A percentile compares a stretch with the other conserved stretches of the same genome.
phyloP scores from a whole-genome alignment of 2,113 vertebrate species.

The Sylvia atricapilla region DNA sequence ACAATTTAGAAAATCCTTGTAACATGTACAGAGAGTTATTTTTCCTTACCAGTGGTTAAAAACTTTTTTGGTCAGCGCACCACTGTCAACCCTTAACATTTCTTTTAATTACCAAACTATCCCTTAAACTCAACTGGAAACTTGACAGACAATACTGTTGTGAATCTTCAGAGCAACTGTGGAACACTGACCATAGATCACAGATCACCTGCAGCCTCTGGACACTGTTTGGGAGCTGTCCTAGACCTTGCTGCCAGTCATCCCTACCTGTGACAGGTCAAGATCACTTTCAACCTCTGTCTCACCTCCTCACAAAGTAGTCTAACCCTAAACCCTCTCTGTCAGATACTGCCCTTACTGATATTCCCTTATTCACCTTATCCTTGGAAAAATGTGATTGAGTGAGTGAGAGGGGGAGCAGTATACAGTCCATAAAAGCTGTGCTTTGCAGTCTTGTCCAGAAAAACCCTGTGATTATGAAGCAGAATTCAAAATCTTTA shows the following conservation, averaged over 20 bases:
- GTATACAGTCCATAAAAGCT: not conserved
- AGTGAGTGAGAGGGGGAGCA: not conserved
- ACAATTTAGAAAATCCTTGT: not conserved
- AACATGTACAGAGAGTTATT: fast-evolving
- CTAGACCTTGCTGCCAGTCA: not conserved
- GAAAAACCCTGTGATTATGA: not conserved
- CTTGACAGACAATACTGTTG: not conserved
- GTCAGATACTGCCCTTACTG: not conserved
- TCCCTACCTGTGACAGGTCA: not conserved
- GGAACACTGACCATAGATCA: not conserved
- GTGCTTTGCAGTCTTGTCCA: not conserved
- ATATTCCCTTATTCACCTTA: not conserved
- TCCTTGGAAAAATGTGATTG: not conserved
- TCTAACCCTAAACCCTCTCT: not conserved
- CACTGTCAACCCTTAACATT: not conserved
- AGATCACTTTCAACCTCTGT: not conserved
- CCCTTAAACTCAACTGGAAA: not conserved
- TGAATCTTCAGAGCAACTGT: not conserved
- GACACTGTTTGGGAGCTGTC: not conserved
- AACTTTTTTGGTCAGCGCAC: not conserved
- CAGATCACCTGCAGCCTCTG: not conserved
- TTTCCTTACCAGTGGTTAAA: not conserved
- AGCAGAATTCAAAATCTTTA: not conserved
- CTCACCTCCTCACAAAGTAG: not conserved
- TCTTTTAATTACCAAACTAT: not conserved